A percentile compares a stretch with the other conserved stretches of the same genome.
These are phyloP conservation scores for Brachyhypopomus occidentalis DNA, from an alignment of 2,113 vertebrate species.

Conservation along the genomic window DNA sequence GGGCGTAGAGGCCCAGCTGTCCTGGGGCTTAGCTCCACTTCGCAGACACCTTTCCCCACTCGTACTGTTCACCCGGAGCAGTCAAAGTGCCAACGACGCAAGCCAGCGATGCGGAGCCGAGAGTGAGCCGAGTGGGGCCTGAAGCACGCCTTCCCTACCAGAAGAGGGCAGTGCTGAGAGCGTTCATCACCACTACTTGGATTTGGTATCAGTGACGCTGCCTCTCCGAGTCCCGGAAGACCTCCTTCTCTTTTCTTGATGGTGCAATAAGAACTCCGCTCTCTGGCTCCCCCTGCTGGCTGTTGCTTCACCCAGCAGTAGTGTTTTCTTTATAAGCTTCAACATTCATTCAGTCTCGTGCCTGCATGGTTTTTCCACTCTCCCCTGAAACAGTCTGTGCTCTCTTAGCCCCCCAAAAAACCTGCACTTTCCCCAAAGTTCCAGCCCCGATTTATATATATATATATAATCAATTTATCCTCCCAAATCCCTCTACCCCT, in stretches of 20 bases:
- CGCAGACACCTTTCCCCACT: background rate
- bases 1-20: slow-evolving; percentile 40
- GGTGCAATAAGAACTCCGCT: slow-evolving; percentile 1
- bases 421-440: slow-evolving; percentile 54
- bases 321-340: slow-evolving; percentile 44
- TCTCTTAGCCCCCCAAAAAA: slow-evolving; percentile 39
- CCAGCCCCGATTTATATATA: slow-evolving; percentile 36
- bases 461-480: slow-evolving; percentile 31
- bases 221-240: background rate
- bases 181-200: background rate
- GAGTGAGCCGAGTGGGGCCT: slow-evolving; percentile 9
- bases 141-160: background rate
- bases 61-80: background rate
- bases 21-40: slow-evolving; percentile 4
- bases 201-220: background rate
- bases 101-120: slow-evolving; percentile 4
- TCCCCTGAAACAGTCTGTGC: slow-evolving; percentile 16
- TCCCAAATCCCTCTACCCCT: slow-evolving; percentile 32
- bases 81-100: background rate
- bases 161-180: background rate
- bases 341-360: slow-evolving; percentile 20
- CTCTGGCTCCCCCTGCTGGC: slow-evolving; percentile 57
- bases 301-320: slow-evolving; percentile 51
- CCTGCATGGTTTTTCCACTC: background rate
- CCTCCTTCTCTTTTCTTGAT: background rate